A percentile compares a stretch with the other conserved stretches of the same genome.
phyloP scores from a whole-genome alignment of 1,140 invertebrate genomes.

The Bursaphelenchus mucronatus region DNA sequence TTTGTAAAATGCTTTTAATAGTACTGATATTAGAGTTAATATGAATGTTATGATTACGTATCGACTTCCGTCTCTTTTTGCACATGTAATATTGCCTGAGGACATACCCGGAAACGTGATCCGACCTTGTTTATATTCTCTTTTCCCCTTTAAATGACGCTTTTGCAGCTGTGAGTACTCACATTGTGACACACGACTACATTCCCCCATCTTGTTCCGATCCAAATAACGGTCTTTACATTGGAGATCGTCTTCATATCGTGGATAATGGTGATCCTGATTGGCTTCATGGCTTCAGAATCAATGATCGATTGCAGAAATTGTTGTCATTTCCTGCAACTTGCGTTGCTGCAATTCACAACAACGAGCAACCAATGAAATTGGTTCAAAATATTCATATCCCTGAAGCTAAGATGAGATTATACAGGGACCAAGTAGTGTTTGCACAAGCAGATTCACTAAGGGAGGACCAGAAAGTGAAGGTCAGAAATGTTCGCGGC shows the following conservation, averaged over 20 bases:
- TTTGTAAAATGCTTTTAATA: too few species aligned
- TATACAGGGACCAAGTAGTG: constrained; percentile 46
- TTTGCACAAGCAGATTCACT: constrained; percentile 53
- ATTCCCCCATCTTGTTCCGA: constrained; percentile 8
- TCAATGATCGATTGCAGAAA: constrained; percentile 43
- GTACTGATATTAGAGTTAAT: too few species aligned
- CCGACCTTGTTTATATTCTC: too few species aligned
- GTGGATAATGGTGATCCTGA: constrained; percentile 61
- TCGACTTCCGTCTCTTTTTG: not conserved
- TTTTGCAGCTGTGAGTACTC: constrained; percentile 19
- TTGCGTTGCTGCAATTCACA: constrained; percentile 50
- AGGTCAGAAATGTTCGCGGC: constrained; percentile 45
- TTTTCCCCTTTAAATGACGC: not conserved
- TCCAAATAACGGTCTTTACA: constrained; percentile 26
- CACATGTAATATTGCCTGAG: not conserved
- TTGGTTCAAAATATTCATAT: constrained; percentile 52
- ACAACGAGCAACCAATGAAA: constrained; percentile 56
- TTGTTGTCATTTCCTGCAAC: constrained; percentile 56
- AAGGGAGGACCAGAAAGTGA: constrained; percentile 38
- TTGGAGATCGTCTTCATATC: constrained; percentile 53
- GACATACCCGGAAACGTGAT: too few species aligned
- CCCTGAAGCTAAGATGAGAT: constrained; percentile 31
- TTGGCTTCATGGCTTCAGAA: constrained; percentile 56
- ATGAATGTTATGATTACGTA: too few species aligned
- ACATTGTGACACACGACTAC: constrained; percentile 59